These are phyloP conservation scores for Heliconius sara DNA, from an alignment of 2,888 invertebrate genomes.

Conservation along the genomic window DNA sequence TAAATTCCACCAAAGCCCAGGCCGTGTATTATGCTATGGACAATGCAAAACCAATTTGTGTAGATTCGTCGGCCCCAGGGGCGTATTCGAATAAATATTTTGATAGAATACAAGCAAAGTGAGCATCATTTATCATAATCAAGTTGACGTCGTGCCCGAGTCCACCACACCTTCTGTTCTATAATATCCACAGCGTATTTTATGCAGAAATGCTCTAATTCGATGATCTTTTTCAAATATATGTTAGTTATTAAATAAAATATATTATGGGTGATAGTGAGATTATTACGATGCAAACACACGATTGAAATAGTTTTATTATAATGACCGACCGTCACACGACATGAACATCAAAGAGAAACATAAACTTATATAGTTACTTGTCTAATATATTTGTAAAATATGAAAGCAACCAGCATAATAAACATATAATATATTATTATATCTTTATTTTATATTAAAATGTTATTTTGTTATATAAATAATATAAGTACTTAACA, in stretches of 20 bases:
- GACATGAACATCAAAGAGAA: not conserved
- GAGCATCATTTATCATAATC: conserved; percentile 78
- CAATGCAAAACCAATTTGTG: conserved; percentile 69
- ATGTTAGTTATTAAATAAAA: conserved; percentile 1
- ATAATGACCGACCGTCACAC: not conserved
- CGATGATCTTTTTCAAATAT: not conserved
- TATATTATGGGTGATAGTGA: not conserved
- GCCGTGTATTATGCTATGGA: conserved; percentile 59
- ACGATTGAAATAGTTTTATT: conserved; percentile 7
- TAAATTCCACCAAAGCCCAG: conserved; percentile 41
- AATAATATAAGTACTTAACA: not conserved
- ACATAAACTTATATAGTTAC: conserved; percentile 1
- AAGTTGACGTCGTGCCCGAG: conserved; percentile 67
- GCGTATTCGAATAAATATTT: conserved; percentile 69
- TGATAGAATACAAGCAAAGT: conserved; percentile 64
- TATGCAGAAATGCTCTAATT: conserved; percentile 19
- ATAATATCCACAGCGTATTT: conserved; percentile 52
- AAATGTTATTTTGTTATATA: not conserved
- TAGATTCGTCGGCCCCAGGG: conserved; percentile 56
- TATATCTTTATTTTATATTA: not conserved
- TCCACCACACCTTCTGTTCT: conserved; percentile 66
- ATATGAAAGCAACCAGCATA: not conserved
- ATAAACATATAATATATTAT: not conserved
- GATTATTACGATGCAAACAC: not conserved
- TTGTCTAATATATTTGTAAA: conserved; percentile 8